A percentile compares a stretch with the other conserved stretches of the same genome.
Conservation (phyloP, 2,113 vertebrate genomes). For the Trichomycterus rosablanca region DNA sequence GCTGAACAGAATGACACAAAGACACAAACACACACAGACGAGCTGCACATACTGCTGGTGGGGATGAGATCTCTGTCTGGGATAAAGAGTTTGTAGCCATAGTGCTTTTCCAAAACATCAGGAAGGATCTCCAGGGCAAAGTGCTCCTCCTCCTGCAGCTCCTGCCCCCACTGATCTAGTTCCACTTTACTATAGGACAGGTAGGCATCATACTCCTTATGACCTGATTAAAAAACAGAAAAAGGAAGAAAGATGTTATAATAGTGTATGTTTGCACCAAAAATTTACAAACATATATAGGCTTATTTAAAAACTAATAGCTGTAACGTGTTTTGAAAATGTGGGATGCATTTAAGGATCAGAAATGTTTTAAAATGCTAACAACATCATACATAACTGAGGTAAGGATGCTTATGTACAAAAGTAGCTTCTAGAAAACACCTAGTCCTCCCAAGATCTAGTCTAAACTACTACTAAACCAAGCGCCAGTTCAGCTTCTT, state of each 20-base stretch:
- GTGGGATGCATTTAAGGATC: no score
- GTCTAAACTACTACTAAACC: no score
- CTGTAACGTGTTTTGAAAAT: no score
- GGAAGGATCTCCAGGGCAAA: constrained; percentile 97
- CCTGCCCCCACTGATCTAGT: constrained; percentile 97
- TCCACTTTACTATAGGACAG: constrained; percentile 98
- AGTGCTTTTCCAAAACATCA: constrained; percentile 97
- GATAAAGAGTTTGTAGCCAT: constrained; percentile 97
- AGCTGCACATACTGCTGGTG: constrained; percentile 87
- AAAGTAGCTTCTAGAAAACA: no score
- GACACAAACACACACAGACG: constrained; percentile 14
- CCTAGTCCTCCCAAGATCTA: no score
- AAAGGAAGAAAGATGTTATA: constrained; percentile 8
- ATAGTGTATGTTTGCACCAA: no score
- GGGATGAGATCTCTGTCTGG: constrained; percentile 98
- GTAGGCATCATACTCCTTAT: constrained; percentile 98
- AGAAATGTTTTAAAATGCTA: no score
- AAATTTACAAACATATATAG: no score
- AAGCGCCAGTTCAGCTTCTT: no score
- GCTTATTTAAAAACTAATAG: no score
- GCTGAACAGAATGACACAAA: constrained; percentile 7
- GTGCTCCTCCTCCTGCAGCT: constrained; percentile 93
- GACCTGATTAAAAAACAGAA: constrained; percentile 66
- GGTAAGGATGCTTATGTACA: no score
- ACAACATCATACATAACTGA: no score